A percentile compares a stretch with the other conserved stretches of the same genome.
Evolutionary conservation across 2,113 vertebrate genomes (phyloP).

Genomic region (Macrotus californicus): DNA sequence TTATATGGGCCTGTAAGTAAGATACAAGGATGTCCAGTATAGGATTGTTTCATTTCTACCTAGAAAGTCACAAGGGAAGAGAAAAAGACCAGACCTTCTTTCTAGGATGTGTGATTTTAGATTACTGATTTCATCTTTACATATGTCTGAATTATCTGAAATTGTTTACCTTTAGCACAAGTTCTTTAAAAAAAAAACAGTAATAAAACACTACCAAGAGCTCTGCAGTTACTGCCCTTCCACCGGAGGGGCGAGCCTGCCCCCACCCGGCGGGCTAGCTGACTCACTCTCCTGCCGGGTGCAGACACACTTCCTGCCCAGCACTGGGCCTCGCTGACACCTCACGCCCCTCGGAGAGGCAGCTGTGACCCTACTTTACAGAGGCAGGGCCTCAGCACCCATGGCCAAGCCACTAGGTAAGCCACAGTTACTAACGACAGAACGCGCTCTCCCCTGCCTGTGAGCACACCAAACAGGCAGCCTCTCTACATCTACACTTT

Average conservation of each 20-base stretch:
- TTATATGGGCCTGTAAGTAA: neutral
- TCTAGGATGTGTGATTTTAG: neutral
- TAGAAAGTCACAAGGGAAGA: neutral
- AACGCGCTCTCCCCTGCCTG: neutral
- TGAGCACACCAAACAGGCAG: neutral
- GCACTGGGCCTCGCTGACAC: accelerated
- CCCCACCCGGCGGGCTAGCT: accelerated
- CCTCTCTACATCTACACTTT: neutral
- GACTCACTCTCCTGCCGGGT: accelerated
- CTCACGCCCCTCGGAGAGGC: neutral
- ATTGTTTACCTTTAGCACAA: neutral
- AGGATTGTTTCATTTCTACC: neutral
- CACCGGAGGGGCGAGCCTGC: accelerated
- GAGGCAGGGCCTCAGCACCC: neutral
- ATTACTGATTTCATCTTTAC: neutral
- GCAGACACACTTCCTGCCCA: neutral
- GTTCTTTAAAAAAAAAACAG: neutral
- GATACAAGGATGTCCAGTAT: neutral
- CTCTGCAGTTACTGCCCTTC: neutral
- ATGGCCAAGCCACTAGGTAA: accelerated
- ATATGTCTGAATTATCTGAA: neutral
- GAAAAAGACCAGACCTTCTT: neutral
- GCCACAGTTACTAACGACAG: neutral
- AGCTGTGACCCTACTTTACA: neutral
- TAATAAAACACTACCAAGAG: neutral